A percentile compares a stretch with the other conserved stretches of the same genome.
Evolutionary conservation across 2,888 invertebrate species (phyloP).

Genomic region (Eurytoma adleriae): DNA sequence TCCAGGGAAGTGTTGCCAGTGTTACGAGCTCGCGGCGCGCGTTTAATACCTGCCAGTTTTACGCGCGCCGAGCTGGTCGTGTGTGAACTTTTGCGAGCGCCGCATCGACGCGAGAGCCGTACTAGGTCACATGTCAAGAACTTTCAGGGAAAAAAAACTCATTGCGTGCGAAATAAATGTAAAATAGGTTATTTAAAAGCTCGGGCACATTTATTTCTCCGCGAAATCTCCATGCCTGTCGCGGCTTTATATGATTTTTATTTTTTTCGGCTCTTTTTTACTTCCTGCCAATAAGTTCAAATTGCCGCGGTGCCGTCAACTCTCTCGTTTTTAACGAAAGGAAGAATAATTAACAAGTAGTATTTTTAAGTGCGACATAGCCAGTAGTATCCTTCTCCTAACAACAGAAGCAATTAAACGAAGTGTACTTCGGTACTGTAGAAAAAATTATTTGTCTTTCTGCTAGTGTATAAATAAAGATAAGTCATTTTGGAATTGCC

Average conservation of each 20-base stretch:
- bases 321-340: too few relatives aligned
- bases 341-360: too few relatives aligned
- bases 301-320: not conserved
- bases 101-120: not conserved
- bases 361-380: too few relatives aligned
- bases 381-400: too few relatives aligned
- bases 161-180: conserved; percentile 36
- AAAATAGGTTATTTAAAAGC: conserved; percentile 46
- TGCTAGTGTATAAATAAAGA: too few relatives aligned
- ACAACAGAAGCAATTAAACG: too few relatives aligned
- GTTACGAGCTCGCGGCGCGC: conserved; percentile 17
- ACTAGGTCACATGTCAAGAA: conserved; percentile 37
- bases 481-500: too few relatives aligned
- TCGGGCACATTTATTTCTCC: conserved; percentile 7
- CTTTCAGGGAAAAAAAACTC: conserved; percentile 19
- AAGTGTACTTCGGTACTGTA: too few relatives aligned
- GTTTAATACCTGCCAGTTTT: conserved; percentile 37
- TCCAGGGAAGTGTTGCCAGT: not conserved
- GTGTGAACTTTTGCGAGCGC: conserved; percentile 19
- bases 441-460: too few relatives aligned
- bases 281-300: not conserved
- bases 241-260: not conserved
- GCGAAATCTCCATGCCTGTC: not conserved
- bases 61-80: conserved; percentile 1
- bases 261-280: not conserved